phyloP scores from a whole-genome alignment of 2,888 invertebrate genomes.

The Heliconius ismenius region DNA sequence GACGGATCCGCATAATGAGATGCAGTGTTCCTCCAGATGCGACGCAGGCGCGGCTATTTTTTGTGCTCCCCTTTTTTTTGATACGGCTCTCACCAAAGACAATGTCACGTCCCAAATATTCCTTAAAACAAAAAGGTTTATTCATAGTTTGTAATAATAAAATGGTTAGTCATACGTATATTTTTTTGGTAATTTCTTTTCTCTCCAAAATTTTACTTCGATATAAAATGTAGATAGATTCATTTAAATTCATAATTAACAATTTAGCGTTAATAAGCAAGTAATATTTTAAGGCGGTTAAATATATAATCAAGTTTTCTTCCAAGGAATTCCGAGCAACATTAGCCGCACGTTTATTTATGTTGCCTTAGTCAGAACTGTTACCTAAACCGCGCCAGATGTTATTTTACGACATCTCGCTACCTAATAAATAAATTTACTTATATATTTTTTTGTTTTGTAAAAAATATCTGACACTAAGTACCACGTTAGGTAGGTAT shows the following conservation, averaged over 20 bases:
- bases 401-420: slow-evolving; percentile 76
- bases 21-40: slow-evolving; percentile 78
- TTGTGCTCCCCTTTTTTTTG: slow-evolving; percentile 65
- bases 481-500: background rate
- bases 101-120: slow-evolving; percentile 48
- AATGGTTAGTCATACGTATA: slow-evolving; percentile 1
- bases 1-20: slow-evolving; percentile 76
- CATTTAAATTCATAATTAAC: background rate
- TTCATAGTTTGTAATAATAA: slow-evolving; percentile 22
- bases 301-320: slow-evolving; percentile 50
- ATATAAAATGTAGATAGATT: background rate
- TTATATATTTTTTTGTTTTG: slow-evolving; percentile 7
- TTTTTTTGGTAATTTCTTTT: background rate
- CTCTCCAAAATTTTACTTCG: background rate
- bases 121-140: slow-evolving; percentile 41
- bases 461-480: background rate
- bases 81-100: slow-evolving; percentile 50
- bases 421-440: slow-evolving; percentile 63
- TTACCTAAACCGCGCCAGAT: slow-evolving; percentile 78
- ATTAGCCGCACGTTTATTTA: slow-evolving; percentile 75
- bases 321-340: slow-evolving; percentile 55
- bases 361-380: slow-evolving; percentile 76
- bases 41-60: slow-evolving; percentile 77
- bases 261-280: background rate
- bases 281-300: slow-evolving; percentile 32